A percentile compares a stretch with the other conserved stretches of the same genome.
Evolutionary conservation across 2,888 invertebrate species (phyloP).

Genomic region (Drosophila prostipennis): DNA sequence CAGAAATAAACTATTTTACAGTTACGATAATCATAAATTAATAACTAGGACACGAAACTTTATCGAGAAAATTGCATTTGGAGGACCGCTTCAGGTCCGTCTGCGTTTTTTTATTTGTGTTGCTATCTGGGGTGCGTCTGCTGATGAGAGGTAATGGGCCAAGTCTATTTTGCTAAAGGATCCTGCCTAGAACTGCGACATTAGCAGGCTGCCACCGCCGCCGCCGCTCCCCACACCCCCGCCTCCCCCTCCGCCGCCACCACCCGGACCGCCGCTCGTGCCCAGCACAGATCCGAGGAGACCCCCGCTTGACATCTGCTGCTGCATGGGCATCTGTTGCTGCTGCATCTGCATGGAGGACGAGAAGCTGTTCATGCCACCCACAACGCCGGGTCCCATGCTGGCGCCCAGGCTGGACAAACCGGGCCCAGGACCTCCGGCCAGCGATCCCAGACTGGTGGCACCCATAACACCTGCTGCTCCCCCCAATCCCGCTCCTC

Average conservation of each 20-base stretch:
- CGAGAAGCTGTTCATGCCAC: conserved; percentile 71
- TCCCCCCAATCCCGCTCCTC: conserved; percentile 41
- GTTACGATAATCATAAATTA: conserved; percentile 67
- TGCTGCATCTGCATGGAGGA: conserved; percentile 74
- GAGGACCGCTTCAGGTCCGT: conserved; percentile 30
- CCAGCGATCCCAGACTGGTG: conserved; percentile 42
- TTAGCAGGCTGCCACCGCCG: conserved; percentile 83
- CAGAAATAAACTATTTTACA: conserved; percentile 74
- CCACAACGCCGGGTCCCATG: conserved; percentile 49
- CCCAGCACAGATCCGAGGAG: conserved; percentile 66
- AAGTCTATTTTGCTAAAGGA: conserved; percentile 75
- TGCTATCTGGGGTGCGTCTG: conserved; percentile 28
- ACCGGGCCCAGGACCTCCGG: conserved; percentile 43
- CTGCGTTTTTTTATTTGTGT: conserved; percentile 8
- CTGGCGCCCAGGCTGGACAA: conserved; percentile 56
- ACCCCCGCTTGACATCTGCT: conserved; percentile 68
- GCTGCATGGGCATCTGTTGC: conserved; percentile 66
- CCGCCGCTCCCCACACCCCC: conserved; percentile 55
- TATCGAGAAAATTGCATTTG: conserved; percentile 74
- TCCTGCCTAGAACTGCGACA: conserved; percentile 79
- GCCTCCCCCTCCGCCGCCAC: conserved; percentile 47
- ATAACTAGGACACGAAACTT: conserved; percentile 67
- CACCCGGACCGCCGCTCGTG: conserved; percentile 50
- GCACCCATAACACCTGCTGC: conserved; percentile 60
- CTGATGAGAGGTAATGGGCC: conserved; percentile 72